Evolutionary conservation across 2,888 invertebrate genomes (phyloP), one percentile per base, ranked within the genome.

Genomic region (Sympetrum striolatum): DNA sequence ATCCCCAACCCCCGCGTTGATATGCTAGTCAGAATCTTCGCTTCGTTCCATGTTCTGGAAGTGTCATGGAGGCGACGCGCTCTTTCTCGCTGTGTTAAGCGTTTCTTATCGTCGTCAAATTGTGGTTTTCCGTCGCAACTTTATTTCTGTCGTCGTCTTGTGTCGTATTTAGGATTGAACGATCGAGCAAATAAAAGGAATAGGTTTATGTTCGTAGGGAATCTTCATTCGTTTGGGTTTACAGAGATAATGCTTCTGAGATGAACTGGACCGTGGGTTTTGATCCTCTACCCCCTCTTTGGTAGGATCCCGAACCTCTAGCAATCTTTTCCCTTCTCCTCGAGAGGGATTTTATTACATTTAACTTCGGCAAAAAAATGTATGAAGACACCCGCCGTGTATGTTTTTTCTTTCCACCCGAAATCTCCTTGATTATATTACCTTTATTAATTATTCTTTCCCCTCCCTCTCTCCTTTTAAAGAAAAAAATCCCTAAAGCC

Each of bases 401-500:
- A 37, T 35, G 3, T 25, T 73, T 73, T 25, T 25, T 14, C 25
- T 31, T 8, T 31, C 25, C 25, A 31, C 73, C 73, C 73, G 64
- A 73, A 73, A 31, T 73, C 31, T 80, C 81, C 39, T 39, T 44
- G 39, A 80, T 81, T 35, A 48, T n/a, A n/a, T 81, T 31, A 25
- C 48, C 35, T 18, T 44, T 22, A 81, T n/a, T 39, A 81, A 81
- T 35, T 39, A 37, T 64, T 37, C 31, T 64, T 31, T 22, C 81
- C 90, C 53, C 90, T 86, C 22, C n/a, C 64, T 25, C 1, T n/a
- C 22, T 60, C 60, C 60, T n/a, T 73, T 73, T 73, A 14, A 73
- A 18, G 18, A 53, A 53, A 73, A 64, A 73, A 73, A 73, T 90
- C 90, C 73, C 90, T 91, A 90, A 90, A 91, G 91, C 91, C 91